Conservation (phyloP, 2,888 invertebrate genomes). For the Brenthis hecate region DNA sequence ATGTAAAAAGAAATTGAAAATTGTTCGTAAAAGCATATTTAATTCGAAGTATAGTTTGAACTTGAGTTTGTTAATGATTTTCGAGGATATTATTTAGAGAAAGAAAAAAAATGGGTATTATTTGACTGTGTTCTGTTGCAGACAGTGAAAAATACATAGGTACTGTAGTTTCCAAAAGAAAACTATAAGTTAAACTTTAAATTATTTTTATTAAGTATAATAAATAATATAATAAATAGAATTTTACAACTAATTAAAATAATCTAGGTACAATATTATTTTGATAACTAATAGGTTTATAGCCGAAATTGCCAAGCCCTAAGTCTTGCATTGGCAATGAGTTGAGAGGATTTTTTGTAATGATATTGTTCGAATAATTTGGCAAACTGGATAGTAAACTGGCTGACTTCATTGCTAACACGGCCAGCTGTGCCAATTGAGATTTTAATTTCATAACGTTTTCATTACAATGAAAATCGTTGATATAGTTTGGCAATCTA, state of each 20-base stretch:
- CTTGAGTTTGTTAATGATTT: too few species aligned
- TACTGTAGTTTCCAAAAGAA: neutral
- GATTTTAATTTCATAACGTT: conserved; percentile 20
- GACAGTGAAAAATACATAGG: too few species aligned
- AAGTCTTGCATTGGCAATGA: conserved; percentile 17
- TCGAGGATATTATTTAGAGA: too few species aligned
- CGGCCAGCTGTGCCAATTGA: conserved; percentile 25
- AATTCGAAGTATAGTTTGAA: too few species aligned
- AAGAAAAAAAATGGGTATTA: too few species aligned
- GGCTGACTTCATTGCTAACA: conserved; percentile 25
- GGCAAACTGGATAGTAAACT: conserved; percentile 27
- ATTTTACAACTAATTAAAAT: conserved; percentile 1
- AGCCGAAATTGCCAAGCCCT: conserved; percentile 10
- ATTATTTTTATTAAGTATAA: neutral
- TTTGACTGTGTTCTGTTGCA: too few species aligned
- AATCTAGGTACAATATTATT: conserved; percentile 13
- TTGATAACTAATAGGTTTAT: neutral
- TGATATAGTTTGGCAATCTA: conserved; percentile 3
- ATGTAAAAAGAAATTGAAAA: too few species aligned
- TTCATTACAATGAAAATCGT: neutral
- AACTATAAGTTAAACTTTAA: neutral
- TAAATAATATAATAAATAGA: conserved; percentile 15
- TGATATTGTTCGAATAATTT: neutral
- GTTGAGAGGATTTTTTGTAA: neutral
- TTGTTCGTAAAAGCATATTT: too few species aligned